phyloP scores from a whole-genome alignment of 1,140 invertebrate genomes.

The Cydia strobilella region DNA sequence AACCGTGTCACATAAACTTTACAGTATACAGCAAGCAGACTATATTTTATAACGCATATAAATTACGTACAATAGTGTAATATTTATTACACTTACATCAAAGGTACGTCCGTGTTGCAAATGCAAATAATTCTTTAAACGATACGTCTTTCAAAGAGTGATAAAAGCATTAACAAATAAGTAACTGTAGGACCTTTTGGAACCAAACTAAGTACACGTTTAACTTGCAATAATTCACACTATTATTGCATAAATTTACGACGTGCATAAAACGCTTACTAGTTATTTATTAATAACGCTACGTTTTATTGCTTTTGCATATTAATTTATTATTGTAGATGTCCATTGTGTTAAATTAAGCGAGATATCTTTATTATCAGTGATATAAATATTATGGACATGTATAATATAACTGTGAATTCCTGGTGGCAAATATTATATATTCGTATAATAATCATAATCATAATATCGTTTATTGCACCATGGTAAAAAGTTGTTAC shows the following conservation, averaged over 20 bases:
- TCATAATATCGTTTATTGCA: too few species aligned
- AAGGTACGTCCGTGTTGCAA: background rate
- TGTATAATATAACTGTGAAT: too few species aligned
- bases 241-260: constrained; percentile 24
- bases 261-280: constrained; percentile 2
- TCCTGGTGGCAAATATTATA: too few species aligned
- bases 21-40: background rate
- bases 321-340: constrained; percentile 7
- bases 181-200: background rate
- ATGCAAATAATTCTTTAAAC: background rate
- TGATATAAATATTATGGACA: background rate
- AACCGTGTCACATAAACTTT: background rate
- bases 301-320: constrained; percentile 21
- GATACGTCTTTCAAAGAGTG: background rate
- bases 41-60: background rate
- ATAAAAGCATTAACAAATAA: background rate
- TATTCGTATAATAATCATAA: too few species aligned
- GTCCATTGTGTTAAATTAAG: constrained; percentile 20
- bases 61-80: background rate
- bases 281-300: constrained; percentile 12
- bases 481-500: too few species aligned
- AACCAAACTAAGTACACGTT: background rate
- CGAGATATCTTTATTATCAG: constrained; percentile 18
- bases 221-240: constrained; percentile 12
- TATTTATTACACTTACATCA: constrained; percentile 5